Percentiles rank a stretch among this genome's conserved stretches.
phyloP scores from a whole-genome alignment of 2,113 vertebrate species.

The Ptilorrhoa leucosticta region DNA sequence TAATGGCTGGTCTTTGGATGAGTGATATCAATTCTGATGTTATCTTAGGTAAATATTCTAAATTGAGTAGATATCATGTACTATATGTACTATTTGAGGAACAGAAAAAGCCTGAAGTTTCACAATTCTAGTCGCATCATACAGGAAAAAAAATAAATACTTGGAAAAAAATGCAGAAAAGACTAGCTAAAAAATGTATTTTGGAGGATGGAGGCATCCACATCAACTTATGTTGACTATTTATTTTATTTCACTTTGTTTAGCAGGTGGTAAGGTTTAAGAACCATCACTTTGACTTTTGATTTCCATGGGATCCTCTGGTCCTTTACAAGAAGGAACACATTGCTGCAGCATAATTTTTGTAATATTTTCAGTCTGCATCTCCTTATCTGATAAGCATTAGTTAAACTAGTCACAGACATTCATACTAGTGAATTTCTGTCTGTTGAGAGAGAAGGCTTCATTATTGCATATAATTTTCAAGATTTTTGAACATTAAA shows the following conservation, averaged over 20 bases:
- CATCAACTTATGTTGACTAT: neutral
- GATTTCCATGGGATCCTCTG: neutral
- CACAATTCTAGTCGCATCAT: neutral
- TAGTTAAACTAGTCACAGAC: neutral
- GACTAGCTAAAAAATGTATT: neutral
- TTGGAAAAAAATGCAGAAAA: neutral
- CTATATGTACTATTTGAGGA: neutral
- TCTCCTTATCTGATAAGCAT: neutral
- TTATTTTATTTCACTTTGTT: neutral
- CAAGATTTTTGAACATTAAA: neutral
- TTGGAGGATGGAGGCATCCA: neutral
- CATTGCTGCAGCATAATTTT: neutral
- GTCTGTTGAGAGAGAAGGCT: neutral
- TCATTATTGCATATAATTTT: neutral
- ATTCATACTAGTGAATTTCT: neutral
- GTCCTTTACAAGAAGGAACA: neutral
- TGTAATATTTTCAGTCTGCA: neutral
- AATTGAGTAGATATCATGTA: neutral
- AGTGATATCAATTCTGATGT: neutral
- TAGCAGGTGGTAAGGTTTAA: neutral
- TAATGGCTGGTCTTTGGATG: neutral
- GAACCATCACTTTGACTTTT: neutral
- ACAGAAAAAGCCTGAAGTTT: neutral
- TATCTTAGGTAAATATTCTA: neutral
- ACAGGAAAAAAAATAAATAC: neutral